A percentile compares a stretch with the other conserved stretches of the same genome.
Conservation (phyloP, 1,140 invertebrate genomes). For the Cryptotermes secundus region DNA sequence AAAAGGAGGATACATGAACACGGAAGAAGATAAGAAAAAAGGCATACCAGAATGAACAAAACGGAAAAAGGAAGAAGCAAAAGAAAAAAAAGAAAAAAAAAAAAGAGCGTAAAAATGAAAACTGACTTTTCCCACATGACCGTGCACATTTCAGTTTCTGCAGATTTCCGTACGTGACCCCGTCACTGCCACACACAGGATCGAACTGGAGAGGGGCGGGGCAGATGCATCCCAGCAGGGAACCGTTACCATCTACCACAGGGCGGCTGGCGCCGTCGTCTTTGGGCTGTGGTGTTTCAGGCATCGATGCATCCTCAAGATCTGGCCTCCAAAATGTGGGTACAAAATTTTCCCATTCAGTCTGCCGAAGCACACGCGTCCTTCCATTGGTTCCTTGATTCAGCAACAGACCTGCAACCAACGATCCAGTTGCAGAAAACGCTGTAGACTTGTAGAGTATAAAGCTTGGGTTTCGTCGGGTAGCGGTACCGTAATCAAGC, state of each 20-base stretch:
- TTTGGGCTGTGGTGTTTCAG: not conserved
- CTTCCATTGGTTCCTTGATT: not conserved
- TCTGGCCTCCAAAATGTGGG: not conserved
- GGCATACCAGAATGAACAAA: too few relatives aligned
- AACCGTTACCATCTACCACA: not conserved
- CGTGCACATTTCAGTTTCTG: slow-evolving; percentile 58
- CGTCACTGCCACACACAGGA: slow-evolving; percentile 69
- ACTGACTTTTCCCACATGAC: slow-evolving; percentile 57
- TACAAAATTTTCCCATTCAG: not conserved
- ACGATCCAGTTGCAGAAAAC: too few relatives aligned
- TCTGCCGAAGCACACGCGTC: not conserved
- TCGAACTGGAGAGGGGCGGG: slow-evolving; percentile 60
- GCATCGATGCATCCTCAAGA: not conserved
- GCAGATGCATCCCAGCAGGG: not conserved
- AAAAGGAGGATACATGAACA: too few relatives aligned
- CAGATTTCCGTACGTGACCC: slow-evolving; percentile 60
- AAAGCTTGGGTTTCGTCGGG: too few relatives aligned
- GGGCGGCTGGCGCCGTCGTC: not conserved
- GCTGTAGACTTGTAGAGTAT: too few relatives aligned
- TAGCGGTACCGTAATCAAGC: too few relatives aligned
- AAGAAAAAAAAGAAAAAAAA: too few relatives aligned
- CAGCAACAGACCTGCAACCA: not conserved
- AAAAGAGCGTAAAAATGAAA: too few relatives aligned
- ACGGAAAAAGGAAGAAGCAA: too few relatives aligned
- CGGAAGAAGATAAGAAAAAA: too few relatives aligned